A percentile compares a stretch with the other conserved stretches of the same genome.
phyloP scores from a whole-genome alignment of 2,888 invertebrate genomes.

The Coelogynopora nodosa region DNA sequence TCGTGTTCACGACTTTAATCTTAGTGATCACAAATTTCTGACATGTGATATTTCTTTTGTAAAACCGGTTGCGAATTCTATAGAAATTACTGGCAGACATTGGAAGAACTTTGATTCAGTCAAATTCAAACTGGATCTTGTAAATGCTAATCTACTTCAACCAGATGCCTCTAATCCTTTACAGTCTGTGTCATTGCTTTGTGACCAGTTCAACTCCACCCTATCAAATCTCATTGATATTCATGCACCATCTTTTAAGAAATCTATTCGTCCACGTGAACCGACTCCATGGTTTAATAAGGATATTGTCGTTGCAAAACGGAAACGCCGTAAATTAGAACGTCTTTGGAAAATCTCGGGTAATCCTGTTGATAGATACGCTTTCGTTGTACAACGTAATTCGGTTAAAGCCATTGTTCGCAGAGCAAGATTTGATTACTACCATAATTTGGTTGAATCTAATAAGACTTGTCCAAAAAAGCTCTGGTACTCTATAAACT shows the following conservation, averaged over 20 bases:
- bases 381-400: not conserved
- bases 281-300: not conserved
- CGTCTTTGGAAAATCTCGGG: not conserved
- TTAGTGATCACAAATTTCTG: not conserved
- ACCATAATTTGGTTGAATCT: not conserved
- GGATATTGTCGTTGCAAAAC: not conserved
- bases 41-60: not conserved
- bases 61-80: not conserved
- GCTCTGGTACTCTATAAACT: not conserved
- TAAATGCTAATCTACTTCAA: too few species aligned
- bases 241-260: too few species aligned
- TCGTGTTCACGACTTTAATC: not conserved
- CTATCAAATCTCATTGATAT: too few species aligned
- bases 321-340: not conserved
- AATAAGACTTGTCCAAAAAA: not conserved
- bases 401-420: not conserved
- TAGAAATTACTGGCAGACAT: not conserved
- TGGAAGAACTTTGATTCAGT: not conserved
- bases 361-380: not conserved
- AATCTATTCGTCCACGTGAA: not conserved
- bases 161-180: too few species aligned
- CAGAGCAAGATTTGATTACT: not conserved
- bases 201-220: too few species aligned
- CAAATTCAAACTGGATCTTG: not conserved
- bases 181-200: too few species aligned